A percentile compares a stretch with the other conserved stretches of the same genome.
Evolutionary conservation across 2,113 vertebrate genomes (phyloP).

Genomic region (Xenopus laevis): DNA sequence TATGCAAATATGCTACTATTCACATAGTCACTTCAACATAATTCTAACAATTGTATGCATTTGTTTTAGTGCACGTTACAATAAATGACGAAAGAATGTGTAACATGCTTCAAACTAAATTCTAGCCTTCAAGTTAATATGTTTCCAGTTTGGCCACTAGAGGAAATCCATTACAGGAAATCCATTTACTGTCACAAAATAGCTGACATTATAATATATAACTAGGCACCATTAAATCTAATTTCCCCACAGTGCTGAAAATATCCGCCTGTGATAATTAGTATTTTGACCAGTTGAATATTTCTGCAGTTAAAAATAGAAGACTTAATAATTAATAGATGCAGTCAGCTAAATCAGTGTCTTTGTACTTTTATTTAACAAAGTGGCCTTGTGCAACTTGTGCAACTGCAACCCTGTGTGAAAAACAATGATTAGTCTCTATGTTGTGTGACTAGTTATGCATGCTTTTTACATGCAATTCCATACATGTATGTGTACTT

Average conservation of each 20-base stretch:
- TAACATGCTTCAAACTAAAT: too few relatives aligned
- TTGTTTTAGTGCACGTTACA: too few relatives aligned
- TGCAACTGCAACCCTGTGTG: too few relatives aligned
- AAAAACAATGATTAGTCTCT: too few relatives aligned
- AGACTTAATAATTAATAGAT: constrained; percentile 35
- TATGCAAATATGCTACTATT: too few relatives aligned
- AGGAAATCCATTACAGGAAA: constrained; percentile 37
- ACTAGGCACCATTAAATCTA: constrained; percentile 24
- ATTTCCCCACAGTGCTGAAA: constrained; percentile 33
- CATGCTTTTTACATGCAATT: too few relatives aligned
- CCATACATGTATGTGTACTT: too few relatives aligned
- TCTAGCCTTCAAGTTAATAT: too few relatives aligned
- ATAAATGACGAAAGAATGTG: too few relatives aligned
- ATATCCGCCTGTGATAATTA: constrained; percentile 40
- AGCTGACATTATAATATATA: constrained; percentile 28
- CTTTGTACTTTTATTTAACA: neutral
- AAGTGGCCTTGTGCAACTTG: neutral
- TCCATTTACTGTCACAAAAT: constrained; percentile 26
- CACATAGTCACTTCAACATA: too few relatives aligned
- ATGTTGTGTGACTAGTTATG: too few relatives aligned
- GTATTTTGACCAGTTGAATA: constrained; percentile 31
- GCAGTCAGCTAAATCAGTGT: constrained; percentile 9
- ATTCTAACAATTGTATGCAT: too few relatives aligned
- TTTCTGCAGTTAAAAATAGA: constrained; percentile 25
- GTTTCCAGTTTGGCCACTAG: constrained; percentile 27